Percentiles rank a stretch among this genome's conserved stretches.
Conservation (phyloP, 2,888 invertebrate species). For the Pseudolycoriella hygida region DNA sequence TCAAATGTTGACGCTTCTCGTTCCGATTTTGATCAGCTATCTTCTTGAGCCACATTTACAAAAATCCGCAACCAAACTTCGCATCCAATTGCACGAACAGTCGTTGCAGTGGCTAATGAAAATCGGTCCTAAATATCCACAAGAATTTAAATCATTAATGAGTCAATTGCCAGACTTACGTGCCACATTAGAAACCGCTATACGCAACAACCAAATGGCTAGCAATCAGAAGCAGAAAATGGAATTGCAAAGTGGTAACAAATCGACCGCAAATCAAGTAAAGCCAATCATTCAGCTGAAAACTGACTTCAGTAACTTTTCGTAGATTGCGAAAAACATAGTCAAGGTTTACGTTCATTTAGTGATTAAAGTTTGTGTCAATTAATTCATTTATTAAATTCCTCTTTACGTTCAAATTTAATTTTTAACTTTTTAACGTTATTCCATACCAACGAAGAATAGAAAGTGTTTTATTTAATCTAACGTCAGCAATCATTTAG, state of each 20-base stretch:
- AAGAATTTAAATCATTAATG: constrained; percentile 87
- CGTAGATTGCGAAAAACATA: too few relatives aligned
- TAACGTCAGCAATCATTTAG: too few relatives aligned
- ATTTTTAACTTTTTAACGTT: too few relatives aligned
- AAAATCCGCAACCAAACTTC: constrained; percentile 40
- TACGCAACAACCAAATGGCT: constrained; percentile 51
- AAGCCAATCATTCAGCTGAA: constrained; percentile 76
- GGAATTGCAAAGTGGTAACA: constrained; percentile 28
- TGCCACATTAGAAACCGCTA: constrained; percentile 66
- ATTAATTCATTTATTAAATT: too few relatives aligned
- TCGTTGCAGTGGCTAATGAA: constrained; percentile 79
- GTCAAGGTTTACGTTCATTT: too few relatives aligned
- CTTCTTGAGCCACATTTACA: constrained; percentile 51
- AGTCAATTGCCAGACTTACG: constrained; percentile 64
- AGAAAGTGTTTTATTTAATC: too few relatives aligned
- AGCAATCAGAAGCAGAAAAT: constrained; percentile 32
- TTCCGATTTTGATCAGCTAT: constrained; percentile 79
- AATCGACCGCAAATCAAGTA: constrained; percentile 24
- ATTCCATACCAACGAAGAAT: too few relatives aligned
- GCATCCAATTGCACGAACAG: constrained; percentile 64
- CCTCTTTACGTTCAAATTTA: too few relatives aligned
- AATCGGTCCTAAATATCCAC: constrained; percentile 83
- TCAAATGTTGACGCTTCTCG: constrained; percentile 73
- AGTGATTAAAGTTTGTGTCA: too few relatives aligned
- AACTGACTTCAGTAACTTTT: constrained; percentile 87